Conservation (phyloP, 2,113 vertebrate genomes). For the Sander lucioperca region DNA sequence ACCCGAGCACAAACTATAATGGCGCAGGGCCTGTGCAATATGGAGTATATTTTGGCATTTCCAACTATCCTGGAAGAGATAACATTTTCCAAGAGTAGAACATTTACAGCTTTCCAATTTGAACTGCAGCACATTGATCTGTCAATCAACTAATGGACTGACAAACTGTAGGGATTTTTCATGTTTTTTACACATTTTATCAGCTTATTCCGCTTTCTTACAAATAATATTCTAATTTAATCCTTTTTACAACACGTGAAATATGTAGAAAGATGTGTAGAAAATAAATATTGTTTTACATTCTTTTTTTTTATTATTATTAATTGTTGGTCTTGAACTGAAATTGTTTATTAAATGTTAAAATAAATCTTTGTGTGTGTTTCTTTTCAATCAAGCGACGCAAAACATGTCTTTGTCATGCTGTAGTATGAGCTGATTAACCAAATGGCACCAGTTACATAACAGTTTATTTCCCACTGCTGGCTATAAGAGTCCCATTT, state of each 20-base stretch:
- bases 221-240: conserved; percentile 42
- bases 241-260: conserved; percentile 63
- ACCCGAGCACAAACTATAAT: conserved; percentile 9
- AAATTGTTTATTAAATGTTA: conserved; percentile 58
- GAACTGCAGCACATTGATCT: background rate
- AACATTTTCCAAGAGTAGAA: background rate
- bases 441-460: background rate
- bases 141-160: background rate
- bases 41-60: conserved; percentile 10
- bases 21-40: conserved; percentile 53
- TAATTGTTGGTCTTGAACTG: conserved; percentile 48
- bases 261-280: conserved; percentile 46
- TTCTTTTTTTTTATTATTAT: conserved; percentile 27
- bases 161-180: conserved; percentile 1
- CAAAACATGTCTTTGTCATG: background rate
- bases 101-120: background rate
- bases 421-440: background rate
- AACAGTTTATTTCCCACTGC: background rate
- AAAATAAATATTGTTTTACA: conserved; percentile 44
- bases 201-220: conserved; percentile 22
- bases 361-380: background rate
- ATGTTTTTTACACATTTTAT: conserved; percentile 35
- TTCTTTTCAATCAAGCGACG: background rate
- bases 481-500: background rate
- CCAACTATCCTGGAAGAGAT: background rate